Evolutionary conservation across 2,113 vertebrate species (phyloP).

Genomic region (Myiagra hebetior): DNA sequence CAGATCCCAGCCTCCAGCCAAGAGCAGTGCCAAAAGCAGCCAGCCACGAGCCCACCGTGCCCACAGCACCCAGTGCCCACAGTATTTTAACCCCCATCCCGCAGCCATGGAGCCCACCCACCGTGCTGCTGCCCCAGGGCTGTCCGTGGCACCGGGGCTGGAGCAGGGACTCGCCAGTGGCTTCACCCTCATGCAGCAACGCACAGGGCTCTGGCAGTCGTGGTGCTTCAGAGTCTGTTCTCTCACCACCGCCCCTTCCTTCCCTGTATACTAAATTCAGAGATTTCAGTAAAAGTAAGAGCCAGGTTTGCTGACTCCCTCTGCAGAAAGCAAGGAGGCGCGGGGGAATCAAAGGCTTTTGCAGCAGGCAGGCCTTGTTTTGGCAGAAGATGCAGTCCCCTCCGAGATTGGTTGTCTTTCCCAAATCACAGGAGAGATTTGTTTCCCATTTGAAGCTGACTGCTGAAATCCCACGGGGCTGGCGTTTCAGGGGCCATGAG

Average conservation of each 20-base stretch:
- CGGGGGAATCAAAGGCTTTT: conserved; percentile 66
- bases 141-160: accelerated
- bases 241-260: conserved; percentile 58
- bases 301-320: conserved; percentile 55
- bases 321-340: conserved; percentile 51
- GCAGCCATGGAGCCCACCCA: accelerated
- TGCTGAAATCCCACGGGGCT: neutral
- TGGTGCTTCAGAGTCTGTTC: conserved; percentile 23
- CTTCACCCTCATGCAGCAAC: neutral
- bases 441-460: conserved; percentile 41
- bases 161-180: neutral
- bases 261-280: conserved; percentile 56
- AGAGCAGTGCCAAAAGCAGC: neutral
- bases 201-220: accelerated
- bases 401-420: conserved; percentile 29
- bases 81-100: neutral
- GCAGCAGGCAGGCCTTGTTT: conserved; percentile 51
- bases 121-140: neutral
- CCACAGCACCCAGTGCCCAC: neutral
- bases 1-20: neutral
- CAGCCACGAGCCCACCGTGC: accelerated
- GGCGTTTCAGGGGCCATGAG: neutral
- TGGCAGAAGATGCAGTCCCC: conserved; percentile 49
- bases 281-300: conserved; percentile 62
- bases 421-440: conserved; percentile 31